Evolutionary conservation across 2,888 invertebrate genomes (phyloP).

Genomic region (Ochropleura plecta): DNA sequence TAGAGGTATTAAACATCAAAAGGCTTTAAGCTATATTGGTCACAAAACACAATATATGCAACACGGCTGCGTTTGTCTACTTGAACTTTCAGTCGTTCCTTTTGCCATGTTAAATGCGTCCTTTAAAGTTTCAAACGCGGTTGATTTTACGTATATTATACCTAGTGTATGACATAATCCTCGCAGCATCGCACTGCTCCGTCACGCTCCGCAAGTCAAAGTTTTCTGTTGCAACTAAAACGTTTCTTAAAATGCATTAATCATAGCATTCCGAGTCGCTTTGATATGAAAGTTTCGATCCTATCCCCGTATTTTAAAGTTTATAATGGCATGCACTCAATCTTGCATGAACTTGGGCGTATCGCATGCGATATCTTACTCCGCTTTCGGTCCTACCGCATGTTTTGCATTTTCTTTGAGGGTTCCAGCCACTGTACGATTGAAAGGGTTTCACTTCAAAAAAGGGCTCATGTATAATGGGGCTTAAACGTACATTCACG

Average conservation of each 20-base stretch:
- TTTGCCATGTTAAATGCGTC: conserved; percentile 42
- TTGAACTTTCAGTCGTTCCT: conserved; percentile 41
- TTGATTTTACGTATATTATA: conserved; percentile 67
- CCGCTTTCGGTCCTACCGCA: conserved; percentile 66
- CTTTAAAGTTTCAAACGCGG: conserved; percentile 60
- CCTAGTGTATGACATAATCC: conserved; percentile 70
- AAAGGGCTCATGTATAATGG: conserved; percentile 55
- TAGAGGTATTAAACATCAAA: conserved; percentile 52
- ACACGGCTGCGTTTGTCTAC: conserved; percentile 10
- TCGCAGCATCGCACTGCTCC: conserved; percentile 73
- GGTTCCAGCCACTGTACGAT: conserved; percentile 66
- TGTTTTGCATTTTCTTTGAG: conserved; percentile 80
- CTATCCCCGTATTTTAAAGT: conserved; percentile 75
- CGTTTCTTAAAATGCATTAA: conserved; percentile 85
- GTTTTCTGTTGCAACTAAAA: conserved; percentile 83
- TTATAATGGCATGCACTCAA: conserved; percentile 70
- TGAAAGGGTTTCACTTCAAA: conserved; percentile 61
- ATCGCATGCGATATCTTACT: conserved; percentile 75
- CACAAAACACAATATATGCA: conserved; percentile 25
- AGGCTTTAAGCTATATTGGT: conserved; percentile 33
- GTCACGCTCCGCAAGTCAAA: conserved; percentile 82
- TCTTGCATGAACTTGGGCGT: conserved; percentile 76
- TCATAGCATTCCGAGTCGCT: conserved; percentile 77
- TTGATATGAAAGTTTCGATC: conserved; percentile 76
- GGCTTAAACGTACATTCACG: conserved; percentile 55